A percentile compares a stretch with the other conserved stretches of the same genome.
Conservation (phyloP, 2,888 invertebrate species). For the Polyploca ridens region DNA sequence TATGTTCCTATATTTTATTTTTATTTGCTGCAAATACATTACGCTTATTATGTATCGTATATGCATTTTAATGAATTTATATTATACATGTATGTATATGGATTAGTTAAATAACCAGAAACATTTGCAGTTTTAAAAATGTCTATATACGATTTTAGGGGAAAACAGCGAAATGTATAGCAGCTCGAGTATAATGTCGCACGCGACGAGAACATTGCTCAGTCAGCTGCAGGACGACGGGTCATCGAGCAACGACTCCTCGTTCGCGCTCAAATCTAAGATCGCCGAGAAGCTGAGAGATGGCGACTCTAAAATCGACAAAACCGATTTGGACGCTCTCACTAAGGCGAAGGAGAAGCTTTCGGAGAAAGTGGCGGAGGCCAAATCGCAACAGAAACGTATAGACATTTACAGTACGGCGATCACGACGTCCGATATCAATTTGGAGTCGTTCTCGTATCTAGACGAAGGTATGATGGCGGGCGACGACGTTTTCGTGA, state of each 20-base stretch:
- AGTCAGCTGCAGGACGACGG: conserved; percentile 83
- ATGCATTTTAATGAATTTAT: conserved; percentile 3
- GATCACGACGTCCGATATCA: conserved; percentile 79
- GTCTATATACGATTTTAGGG: conserved; percentile 63
- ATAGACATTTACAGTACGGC: conserved; percentile 84
- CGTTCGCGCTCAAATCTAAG: conserved; percentile 73
- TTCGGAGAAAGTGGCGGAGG: conserved; percentile 74
- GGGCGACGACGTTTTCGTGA: conserved; percentile 72
- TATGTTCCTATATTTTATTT: conserved; percentile 40
- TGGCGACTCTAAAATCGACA: conserved; percentile 57
- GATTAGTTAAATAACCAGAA: conserved; percentile 14
- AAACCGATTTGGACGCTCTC: conserved; percentile 69
- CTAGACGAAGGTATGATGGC: conserved; percentile 78
- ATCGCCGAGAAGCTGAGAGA: conserved; percentile 52
- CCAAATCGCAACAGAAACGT: conserved; percentile 70
- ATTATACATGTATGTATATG: conserved; percentile 22
- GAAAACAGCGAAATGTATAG: conserved; percentile 72
- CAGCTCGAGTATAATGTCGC: conserved; percentile 67
- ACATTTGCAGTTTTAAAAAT: conserved; percentile 11
- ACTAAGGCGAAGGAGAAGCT: conserved; percentile 75
- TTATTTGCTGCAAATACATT: conserved; percentile 19
- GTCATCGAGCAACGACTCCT: conserved; percentile 81
- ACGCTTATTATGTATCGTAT: conserved; percentile 1
- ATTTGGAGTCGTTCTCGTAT: conserved; percentile 82
- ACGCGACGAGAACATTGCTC: conserved; percentile 76